Evolutionary conservation across 2,888 invertebrate genomes (phyloP).

Genomic region (Eupeodes latifasciatus): DNA sequence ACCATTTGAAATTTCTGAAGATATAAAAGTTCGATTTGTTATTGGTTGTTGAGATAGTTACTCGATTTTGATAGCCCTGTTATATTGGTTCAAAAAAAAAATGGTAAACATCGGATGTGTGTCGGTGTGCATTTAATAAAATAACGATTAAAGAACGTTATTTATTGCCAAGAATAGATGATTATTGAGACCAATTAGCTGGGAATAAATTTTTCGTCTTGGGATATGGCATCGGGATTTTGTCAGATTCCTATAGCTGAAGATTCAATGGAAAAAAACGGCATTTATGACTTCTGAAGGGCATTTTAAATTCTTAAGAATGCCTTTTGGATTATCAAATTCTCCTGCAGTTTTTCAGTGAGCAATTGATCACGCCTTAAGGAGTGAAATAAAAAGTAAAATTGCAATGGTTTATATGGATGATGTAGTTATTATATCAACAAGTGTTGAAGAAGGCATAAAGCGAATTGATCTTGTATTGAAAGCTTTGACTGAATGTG

Average conservation of each 20-base stretch:
- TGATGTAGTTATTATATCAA: conserved; percentile 1
- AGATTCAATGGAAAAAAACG: background rate
- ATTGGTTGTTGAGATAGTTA: too few species aligned
- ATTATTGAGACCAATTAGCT: background rate
- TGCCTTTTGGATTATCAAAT: background rate
- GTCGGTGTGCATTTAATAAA: too few species aligned
- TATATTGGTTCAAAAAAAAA: too few species aligned
- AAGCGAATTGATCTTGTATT: background rate
- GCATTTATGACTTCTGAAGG: background rate
- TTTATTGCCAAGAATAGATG: too few species aligned
- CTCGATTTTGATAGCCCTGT: too few species aligned
- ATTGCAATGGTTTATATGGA: conserved; percentile 6
- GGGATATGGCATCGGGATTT: background rate
- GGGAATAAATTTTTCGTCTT: conserved; percentile 3
- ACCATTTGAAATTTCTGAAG: background rate
- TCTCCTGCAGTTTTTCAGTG: background rate
- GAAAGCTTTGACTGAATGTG: too few species aligned
- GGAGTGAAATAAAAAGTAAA: conserved; percentile 6
- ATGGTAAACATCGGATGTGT: too few species aligned
- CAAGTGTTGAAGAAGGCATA: background rate
- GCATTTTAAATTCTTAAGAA: conserved; percentile 1
- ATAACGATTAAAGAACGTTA: too few species aligned
- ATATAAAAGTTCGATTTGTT: background rate
- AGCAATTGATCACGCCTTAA: background rate
- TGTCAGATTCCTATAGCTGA: background rate